phyloP scores from a whole-genome alignment of 1,140 invertebrate genomes.

The Elymnias hypermnestra region DNA sequence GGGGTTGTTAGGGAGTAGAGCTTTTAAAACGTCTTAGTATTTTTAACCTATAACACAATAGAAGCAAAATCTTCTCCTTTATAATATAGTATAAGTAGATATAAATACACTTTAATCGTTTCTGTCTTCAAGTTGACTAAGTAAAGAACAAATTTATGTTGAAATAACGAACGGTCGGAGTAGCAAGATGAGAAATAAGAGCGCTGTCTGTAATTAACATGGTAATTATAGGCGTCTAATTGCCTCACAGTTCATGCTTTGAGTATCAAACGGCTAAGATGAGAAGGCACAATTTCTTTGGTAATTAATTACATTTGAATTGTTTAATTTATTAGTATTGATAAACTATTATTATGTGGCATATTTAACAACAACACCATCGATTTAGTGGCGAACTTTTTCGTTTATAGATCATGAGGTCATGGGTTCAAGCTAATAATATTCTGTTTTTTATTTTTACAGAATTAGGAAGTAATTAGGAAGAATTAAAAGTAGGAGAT shows the following conservation, averaged over 20 bases:
- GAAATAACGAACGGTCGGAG: slow-evolving; percentile 52
- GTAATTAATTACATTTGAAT: not conserved
- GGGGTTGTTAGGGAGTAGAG: too few species aligned
- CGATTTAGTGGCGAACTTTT: too few species aligned
- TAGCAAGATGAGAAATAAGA: slow-evolving; percentile 48
- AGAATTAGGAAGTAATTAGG: too few species aligned
- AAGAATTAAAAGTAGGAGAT: too few species aligned
- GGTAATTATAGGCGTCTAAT: slow-evolving; percentile 69
- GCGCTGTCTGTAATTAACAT: slow-evolving; percentile 66
- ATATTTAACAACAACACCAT: too few species aligned
- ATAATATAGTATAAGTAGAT: too few species aligned
- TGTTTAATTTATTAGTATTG: not conserved
- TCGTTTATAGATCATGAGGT: too few species aligned
- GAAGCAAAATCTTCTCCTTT: too few species aligned
- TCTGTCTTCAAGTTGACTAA: slow-evolving; percentile 40
- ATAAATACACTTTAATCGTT: slow-evolving; percentile 38
- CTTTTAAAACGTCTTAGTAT: too few species aligned
- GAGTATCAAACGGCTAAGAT: slow-evolving; percentile 43
- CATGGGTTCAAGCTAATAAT: too few species aligned
- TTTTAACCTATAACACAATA: too few species aligned
- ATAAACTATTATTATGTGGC: not conserved
- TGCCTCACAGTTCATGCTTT: slow-evolving; percentile 60
- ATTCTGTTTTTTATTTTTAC: too few species aligned
- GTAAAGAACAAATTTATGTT: slow-evolving; percentile 51
- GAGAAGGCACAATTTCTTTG: not conserved